Percentiles rank a stretch among this genome's conserved stretches.
phyloP scores from a whole-genome alignment of 2,113 vertebrate species.

The Cygnus buccinator region DNA sequence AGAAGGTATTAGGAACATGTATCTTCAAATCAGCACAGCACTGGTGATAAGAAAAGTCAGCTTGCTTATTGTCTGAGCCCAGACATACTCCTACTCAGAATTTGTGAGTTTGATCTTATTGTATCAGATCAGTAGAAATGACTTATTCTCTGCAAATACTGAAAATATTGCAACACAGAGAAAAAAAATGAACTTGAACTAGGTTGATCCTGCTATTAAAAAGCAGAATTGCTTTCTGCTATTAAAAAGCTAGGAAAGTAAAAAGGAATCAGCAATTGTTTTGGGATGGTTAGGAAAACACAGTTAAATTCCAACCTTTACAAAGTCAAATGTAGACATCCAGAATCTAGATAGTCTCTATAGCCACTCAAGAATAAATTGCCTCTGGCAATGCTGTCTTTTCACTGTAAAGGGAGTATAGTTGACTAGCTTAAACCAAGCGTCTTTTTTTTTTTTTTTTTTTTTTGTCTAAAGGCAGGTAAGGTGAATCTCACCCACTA shows the following conservation, averaged over 20 bases:
- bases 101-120: not conserved
- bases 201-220: no score
- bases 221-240: not conserved
- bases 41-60: constrained; percentile 4
- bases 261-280: not conserved
- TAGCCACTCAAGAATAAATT: not conserved
- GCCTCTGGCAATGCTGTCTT: rapidly evolving
- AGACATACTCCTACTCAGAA: not conserved
- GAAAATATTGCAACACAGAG: not conserved
- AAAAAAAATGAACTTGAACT: not conserved
- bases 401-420: not conserved
- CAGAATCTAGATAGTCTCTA: not conserved
- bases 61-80: not conserved
- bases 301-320: not conserved
- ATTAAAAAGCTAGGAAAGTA: not conserved
- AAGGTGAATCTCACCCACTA: not conserved
- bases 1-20: not conserved
- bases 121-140: not conserved
- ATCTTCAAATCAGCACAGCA: not conserved
- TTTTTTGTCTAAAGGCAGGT: not conserved
- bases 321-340: not conserved
- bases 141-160: not conserved
- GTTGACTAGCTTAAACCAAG: not conserved
- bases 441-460: not conserved
- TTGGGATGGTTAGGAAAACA: not conserved